Evolutionary conservation across 2,113 vertebrate species (phyloP), one percentile per base, ranked within the genome.

Genomic region (Oncorhynchus nerka): DNA sequence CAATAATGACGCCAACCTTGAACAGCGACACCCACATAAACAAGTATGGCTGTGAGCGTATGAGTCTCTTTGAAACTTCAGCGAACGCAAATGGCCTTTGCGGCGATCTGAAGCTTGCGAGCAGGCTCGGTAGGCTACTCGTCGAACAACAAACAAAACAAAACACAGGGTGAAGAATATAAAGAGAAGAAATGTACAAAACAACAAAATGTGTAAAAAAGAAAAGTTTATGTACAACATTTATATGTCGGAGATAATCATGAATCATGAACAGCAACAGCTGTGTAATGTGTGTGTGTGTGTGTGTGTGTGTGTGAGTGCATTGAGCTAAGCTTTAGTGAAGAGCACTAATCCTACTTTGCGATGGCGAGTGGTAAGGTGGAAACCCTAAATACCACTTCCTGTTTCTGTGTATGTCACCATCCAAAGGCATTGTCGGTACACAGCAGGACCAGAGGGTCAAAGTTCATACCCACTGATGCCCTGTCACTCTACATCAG

Each of bases 191-290:
- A 62, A 79, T 71, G 79, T 5, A 68, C 73, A 79, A 77, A 30
- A 82, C 70, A 71, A 71, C 84, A 83, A 64, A 73, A 87, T 45
- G 39, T 45, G 9, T 11, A 84, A 84, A 86, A 84, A 87, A 87
- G 1, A 84, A 71, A 81, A 70, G 62, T 11, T 45, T 89, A 84
- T 91, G 76, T 81, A 90, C 89, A 88, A 86, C 84, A 84, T 81
- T 85, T 76, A 81, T 76, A 34, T 65, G 85, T 87, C 82, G 78
- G 78, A 91, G 81, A 86, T 75, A 83, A 87, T 84, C 75, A 84
- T 81, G 84, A 72, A 83, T 76, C 79, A 79, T 72, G 79, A 76
- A 59, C 68, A 77, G 79, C 45, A 75, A 74, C 72, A 78, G 79
- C 72, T 57, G 66, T 77, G 51, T 4, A 39, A 28, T 28, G 49